Evolutionary conservation across 2,113 vertebrate species (phyloP).

Genomic region (Ariopsis seemanni): DNA sequence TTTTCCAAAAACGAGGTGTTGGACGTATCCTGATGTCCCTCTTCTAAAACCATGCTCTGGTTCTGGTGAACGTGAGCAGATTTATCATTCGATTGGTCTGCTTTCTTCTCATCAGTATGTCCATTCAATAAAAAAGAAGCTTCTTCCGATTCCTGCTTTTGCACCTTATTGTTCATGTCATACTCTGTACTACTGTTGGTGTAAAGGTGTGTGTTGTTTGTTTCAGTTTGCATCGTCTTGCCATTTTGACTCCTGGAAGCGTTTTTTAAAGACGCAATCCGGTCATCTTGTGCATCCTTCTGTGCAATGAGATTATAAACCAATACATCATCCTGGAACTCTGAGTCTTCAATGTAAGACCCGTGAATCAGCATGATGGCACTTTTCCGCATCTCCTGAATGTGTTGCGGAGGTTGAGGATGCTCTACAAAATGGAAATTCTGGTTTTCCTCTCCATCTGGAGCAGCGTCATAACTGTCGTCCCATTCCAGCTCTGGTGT

Average conservation of each 20-base stretch:
- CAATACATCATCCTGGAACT: constrained; percentile 90
- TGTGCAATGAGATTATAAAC: constrained; percentile 88
- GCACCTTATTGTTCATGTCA: neutral
- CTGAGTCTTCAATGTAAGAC: constrained; percentile 88
- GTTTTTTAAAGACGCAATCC: constrained; percentile 65
- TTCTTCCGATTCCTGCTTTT: neutral
- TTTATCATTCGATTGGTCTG: neutral
- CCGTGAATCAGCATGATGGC: constrained; percentile 84
- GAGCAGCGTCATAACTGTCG: constrained; percentile 83
- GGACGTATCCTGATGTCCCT: constrained; percentile 44
- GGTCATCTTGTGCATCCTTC: constrained; percentile 70
- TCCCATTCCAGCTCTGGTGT: constrained; percentile 88
- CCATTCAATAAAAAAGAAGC: neutral
- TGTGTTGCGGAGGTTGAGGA: constrained; percentile 79
- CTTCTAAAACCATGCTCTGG: neutral
- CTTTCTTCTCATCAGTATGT: neutral
- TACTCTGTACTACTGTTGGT: neutral
- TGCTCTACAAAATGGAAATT: neutral
- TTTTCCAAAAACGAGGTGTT: constrained; percentile 47
- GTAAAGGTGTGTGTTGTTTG: neutral
- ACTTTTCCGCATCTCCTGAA: constrained; percentile 88
- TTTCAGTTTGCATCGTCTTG: constrained; percentile 5
- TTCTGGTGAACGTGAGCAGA: constrained; percentile 19
- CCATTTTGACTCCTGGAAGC: constrained; percentile 14
- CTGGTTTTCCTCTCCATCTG: constrained; percentile 64